These are phyloP conservation scores for Phoeniculus purpureus DNA, from an alignment of 2,797 vertebrate species.

Conservation along the genomic window DNA sequence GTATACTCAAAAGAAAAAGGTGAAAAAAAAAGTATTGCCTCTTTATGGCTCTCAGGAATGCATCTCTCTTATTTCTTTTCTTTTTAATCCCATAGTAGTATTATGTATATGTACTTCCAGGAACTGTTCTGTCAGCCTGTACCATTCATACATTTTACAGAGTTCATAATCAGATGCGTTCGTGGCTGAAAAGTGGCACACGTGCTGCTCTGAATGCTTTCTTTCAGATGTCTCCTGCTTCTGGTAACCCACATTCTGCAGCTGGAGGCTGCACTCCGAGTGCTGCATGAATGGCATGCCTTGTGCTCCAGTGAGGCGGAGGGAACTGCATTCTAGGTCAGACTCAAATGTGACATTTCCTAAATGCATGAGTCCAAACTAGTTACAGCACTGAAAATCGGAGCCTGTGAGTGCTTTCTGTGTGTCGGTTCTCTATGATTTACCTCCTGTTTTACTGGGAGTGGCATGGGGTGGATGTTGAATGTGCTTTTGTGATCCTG, in stretches of 20 bases:
- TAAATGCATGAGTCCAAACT: neutral
- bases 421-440: neutral
- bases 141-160: conserved; percentile 22
- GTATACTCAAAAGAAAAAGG: neutral
- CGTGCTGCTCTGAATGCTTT: conserved; percentile 63
- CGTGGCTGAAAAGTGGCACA: neutral
- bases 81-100: neutral
- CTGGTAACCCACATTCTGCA: conserved; percentile 65
- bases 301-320: neutral
- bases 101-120: conserved; percentile 13
- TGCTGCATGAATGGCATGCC: neutral
- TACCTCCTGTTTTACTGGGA: neutral
- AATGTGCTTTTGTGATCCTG: neutral
- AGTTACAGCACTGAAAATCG: neutral
- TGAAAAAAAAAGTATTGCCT: neutral
- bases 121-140: neutral
- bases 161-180: neutral
- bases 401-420: conserved; percentile 8
- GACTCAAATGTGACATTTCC: conserved; percentile 57
- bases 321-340: conserved; percentile 53
- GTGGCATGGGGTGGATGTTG: neutral
- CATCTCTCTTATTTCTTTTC: neutral
- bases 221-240: conserved; percentile 60
- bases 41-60: neutral
- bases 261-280: conserved; percentile 32